Base-by-base conservation (phyloP, 35 echinoderm and acorn worm species). In the Apostichopus californicus region DNA sequence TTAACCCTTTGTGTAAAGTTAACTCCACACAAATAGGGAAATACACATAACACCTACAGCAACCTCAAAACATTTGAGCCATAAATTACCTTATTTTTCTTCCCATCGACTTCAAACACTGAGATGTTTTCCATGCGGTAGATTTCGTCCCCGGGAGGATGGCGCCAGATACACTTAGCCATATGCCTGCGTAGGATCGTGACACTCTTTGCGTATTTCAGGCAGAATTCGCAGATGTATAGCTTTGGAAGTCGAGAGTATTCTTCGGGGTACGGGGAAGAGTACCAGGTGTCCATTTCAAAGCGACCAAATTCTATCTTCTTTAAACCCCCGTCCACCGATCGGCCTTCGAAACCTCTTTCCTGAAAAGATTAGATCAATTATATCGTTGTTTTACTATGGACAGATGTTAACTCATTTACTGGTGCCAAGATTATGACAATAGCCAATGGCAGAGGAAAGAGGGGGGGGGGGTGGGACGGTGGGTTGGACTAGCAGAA, bases 81-180 rank as follows among this genome's bases (percentile, higher is more conserved):
- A 28, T 46, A 3, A 9, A 21, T 25, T 81, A 98, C 96, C 94
- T 98, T 98, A 83, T 96, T 98, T 93, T 98, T 98, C 94, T 96
- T 98, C 14, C 96, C 96, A 68, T 98, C 96, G 14, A 98, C 96
- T 73, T 98, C 96, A 98, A 98, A 98, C 8, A 98, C 94, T 13
- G 96, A 98, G 58, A 96, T 98, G 81, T 86, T 96, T 26, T 90
- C 86, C 65, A 96, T 98, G 17, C 96, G 72, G 90, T 98, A 98
- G 58, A 98, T 96, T 58, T 98, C 96, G 80, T 98, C 96, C 2
- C 96, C 96, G 1, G 96, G 96, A 7, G 96, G 96, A 79, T 98
- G 96, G 24, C 96, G 91, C 96, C 96, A 98, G 26, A 98, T 75
- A 78, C 96, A 98, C 77, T 98, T 98, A 59, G 96, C 96, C 79